Evolutionary conservation across 2,888 invertebrate genomes (phyloP), one percentile per base, ranked within the genome.

Genomic region (Troides aeacus): DNA sequence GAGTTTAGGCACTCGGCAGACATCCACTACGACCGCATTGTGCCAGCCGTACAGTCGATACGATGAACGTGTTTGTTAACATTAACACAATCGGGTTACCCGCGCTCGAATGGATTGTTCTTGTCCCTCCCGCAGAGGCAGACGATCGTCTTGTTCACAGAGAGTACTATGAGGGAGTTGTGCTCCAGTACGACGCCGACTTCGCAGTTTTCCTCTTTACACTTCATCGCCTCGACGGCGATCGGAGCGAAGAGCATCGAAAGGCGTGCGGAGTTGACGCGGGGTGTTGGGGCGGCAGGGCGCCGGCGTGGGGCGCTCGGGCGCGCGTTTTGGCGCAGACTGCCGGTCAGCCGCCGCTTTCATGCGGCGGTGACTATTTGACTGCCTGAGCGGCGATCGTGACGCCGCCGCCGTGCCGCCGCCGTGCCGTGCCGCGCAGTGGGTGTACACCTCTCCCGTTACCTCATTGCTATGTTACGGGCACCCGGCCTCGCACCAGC

Each of bases 181-280:
- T 88, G 90, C 80, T 92, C 93, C 79, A 92, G 87, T 78, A 93
- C 87, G 84, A 93, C 92, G 82, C 92, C 93, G 74, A 93, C 92
- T 84, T 93, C 93, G 81, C 93, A 93, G 84, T 93, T 93, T 86
- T 90, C 92, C 90, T 91, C 93, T 88, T 92, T 92, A 87, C 93
- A 93, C 93, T 93, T 93, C 93, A 93, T 93, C 92, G 92, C 92
- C 89, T 89, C 89, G 73, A 85, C 86, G 89, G 90, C 92, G 91
- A 92, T 90, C 77, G 89, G 88, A 90, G 92, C 86, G 88, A 91
- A 91, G 90, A 90, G 91, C 92, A 92, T 92, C 84, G 89, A 90
- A 87, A 84, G 82, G 86, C 83, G 82, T 78, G 84, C 86, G 87
- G 87, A 79, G 87, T 75, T 75, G 74, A 74, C 63, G 56, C 63